These are phyloP conservation scores for Platysternon megacephalum DNA, from an alignment of 2,113 vertebrate species.

Conservation along the genomic window DNA sequence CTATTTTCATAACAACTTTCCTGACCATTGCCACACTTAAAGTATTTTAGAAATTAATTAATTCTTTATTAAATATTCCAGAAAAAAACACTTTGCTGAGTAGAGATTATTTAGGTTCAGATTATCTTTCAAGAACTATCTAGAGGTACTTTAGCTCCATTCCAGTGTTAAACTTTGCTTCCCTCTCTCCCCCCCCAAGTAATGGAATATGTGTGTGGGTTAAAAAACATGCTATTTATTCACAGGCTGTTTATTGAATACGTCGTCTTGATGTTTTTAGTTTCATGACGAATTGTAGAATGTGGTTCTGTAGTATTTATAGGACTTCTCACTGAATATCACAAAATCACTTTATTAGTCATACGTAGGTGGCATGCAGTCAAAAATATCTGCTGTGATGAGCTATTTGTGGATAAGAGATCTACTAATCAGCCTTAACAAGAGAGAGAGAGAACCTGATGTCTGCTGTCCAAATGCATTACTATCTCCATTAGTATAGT, in stretches of 20 bases:
- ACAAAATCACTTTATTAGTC: neutral
- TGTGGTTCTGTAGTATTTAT: neutral
- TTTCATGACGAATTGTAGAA: neutral
- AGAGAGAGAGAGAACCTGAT: neutral
- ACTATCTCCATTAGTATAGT: neutral
- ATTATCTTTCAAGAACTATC: neutral
- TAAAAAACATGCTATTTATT: neutral
- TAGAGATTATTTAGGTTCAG: neutral
- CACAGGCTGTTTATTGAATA: neutral
- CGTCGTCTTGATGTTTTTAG: neutral
- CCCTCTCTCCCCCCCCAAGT: neutral
- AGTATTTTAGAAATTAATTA: neutral
- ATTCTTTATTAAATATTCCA: constrained; percentile 20
- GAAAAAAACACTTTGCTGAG: neutral
- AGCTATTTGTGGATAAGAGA: neutral
- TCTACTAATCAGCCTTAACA: neutral
- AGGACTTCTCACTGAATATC: neutral
- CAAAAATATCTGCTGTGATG: neutral
- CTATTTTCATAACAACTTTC: neutral
- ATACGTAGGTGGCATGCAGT: neutral
- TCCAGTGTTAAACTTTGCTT: neutral
- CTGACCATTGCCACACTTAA: neutral
- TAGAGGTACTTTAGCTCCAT: neutral
- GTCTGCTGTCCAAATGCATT: neutral
- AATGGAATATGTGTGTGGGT: neutral